A percentile compares a stretch with the other conserved stretches of the same genome.
Evolutionary conservation across 2,113 vertebrate genomes (phyloP).

Genomic region (Solea solea): DNA sequence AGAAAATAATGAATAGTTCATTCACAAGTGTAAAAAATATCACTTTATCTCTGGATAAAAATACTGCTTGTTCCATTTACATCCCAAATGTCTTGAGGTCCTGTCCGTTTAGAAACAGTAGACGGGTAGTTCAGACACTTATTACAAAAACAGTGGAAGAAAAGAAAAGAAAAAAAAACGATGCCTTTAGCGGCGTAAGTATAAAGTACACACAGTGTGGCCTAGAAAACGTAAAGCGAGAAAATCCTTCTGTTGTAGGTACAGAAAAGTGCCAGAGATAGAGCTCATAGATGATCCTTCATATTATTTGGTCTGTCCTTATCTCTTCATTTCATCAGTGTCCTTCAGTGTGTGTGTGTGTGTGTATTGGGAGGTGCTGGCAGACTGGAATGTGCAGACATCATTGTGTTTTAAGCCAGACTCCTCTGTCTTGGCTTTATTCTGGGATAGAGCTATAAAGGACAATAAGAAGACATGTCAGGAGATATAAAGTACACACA

Average conservation of each 20-base stretch:
- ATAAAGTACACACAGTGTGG: constrained; percentile 45
- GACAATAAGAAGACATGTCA: constrained; percentile 20
- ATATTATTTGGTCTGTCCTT: constrained; percentile 69
- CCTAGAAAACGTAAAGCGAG: constrained; percentile 38
- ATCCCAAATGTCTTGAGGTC: constrained; percentile 36
- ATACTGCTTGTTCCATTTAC: constrained; percentile 69
- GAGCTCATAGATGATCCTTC: constrained; percentile 75
- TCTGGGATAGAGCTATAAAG: constrained; percentile 91
- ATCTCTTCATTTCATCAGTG: constrained; percentile 57
- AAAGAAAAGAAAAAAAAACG: constrained; percentile 26
- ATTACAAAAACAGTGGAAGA: constrained; percentile 41
- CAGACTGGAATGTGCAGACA: constrained; percentile 40
- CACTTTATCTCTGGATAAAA: constrained; percentile 51
- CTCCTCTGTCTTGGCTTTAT: constrained; percentile 97
- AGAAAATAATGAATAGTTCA: constrained; percentile 32
- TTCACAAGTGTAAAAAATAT: constrained; percentile 55
- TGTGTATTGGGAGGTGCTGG: constrained; percentile 30
- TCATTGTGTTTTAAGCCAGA: constrained; percentile 84
- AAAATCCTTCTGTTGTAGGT: constrained; percentile 38
- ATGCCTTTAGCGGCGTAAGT: constrained; percentile 33
- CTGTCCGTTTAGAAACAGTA: constrained; percentile 37
- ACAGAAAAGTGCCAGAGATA: constrained; percentile 71
- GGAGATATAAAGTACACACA: background rate
- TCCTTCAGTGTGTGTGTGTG: constrained; percentile 29
- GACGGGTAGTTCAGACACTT: constrained; percentile 27